Evolutionary conservation across 2,888 invertebrate genomes (phyloP), one percentile per base, ranked within the genome.

Genomic region (Colletes collaris): DNA sequence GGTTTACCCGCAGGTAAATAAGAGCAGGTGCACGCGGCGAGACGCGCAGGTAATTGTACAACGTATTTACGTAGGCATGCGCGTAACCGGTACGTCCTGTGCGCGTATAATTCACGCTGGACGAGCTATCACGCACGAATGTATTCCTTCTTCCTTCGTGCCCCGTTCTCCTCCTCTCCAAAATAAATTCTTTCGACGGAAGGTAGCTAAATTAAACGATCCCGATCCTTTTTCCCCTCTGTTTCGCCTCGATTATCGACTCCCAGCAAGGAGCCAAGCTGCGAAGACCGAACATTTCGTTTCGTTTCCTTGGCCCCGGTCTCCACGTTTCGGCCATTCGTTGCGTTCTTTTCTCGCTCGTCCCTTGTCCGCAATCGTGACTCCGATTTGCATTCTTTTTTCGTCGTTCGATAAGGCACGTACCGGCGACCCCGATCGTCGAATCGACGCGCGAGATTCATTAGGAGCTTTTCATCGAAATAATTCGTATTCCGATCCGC

Each of bases 321-420:
- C 78, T 27, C 74, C 87, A 77, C 82, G 84, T 86, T 82, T 82
- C 81, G 77, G 82, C 81, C 86, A 85, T 88, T 88, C 84, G 83
- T 88, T 79, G 76, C 79, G 62, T 52, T 64, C 79, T 62, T 73
- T 81, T 69, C 65, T 77, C 75, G 49, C 37, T 8, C 16, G 40
- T 62, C 70, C 46, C 8, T 59, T 69, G 60, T 49, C 77, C 79
- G 71, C 75, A 67, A 75, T 75, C 75, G 69, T 72, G 79, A 82
- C 86, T 87, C 81, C 84, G 82, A 89, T 89, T 87, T 88, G 81
- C 84, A 86, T 86, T 83, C 83, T 82, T 85, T n/a, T 68, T 65
- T 46, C 49, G 40, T 59, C 69, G 77, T 66, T 77, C 79, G 89
- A 89, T 87, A 88, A 85, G 84, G 77, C 86, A 86, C 86, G 86